Conservation (phyloP, 1,140 invertebrate species). For the Lepidurus packardi region DNA sequence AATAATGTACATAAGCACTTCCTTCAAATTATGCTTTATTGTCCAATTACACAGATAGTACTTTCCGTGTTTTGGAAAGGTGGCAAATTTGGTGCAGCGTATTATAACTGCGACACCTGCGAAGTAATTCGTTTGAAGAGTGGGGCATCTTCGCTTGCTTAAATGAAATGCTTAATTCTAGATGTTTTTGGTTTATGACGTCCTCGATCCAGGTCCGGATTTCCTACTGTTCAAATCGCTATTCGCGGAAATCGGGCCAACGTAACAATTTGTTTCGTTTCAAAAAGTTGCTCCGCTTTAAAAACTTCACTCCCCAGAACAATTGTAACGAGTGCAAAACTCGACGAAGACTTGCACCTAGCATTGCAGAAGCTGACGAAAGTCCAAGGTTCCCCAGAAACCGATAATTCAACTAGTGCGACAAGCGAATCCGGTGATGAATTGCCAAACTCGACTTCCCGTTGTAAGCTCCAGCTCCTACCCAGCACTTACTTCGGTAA, state of each 20-base stretch:
- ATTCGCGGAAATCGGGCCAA: conserved; percentile 58
- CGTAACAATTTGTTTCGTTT: conserved; percentile 46
- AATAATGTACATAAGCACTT: background rate
- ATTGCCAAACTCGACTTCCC: background rate
- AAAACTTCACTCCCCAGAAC: background rate
- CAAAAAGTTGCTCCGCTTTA: conserved; percentile 28
- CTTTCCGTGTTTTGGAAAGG: conserved; percentile 42
- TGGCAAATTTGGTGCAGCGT: conserved; percentile 58
- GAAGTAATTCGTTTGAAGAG: conserved; percentile 50
- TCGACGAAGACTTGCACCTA: background rate
- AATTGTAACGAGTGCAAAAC: conserved; percentile 37
- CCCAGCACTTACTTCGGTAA: conserved; percentile 12
- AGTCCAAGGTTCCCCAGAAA: conserved; percentile 32
- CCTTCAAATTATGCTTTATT: background rate
- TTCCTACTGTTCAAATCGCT: conserved; percentile 54
- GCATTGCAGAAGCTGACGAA: conserved; percentile 46
- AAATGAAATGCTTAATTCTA: conserved; percentile 41
- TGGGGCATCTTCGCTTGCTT: conserved; percentile 37
- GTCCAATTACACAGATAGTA: conserved; percentile 29
- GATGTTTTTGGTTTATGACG: conserved; percentile 57
- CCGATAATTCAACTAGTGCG: conserved; percentile 32
- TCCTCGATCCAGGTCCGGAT: conserved; percentile 53
- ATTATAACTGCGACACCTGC: conserved; percentile 59
- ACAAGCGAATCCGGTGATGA: background rate
- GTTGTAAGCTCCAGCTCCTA: background rate